A percentile compares a stretch with the other conserved stretches of the same genome.
These are phyloP conservation scores for Diglossa cyanea DNA, from an alignment of 2,797 vertebrate genomes.

Conservation along the genomic window DNA sequence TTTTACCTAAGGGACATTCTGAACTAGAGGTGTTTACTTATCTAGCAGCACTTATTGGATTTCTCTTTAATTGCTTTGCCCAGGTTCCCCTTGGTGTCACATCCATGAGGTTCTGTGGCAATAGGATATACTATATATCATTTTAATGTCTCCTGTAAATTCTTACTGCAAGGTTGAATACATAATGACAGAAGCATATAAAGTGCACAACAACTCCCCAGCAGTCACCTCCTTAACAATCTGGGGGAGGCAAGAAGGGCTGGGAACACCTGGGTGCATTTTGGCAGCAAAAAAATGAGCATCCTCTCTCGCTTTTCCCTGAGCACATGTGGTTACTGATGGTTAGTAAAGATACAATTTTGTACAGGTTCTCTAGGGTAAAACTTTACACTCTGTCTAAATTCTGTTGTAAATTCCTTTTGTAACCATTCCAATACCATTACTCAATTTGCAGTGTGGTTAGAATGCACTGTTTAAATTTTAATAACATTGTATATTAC, in stretches of 20 bases:
- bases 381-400: not conserved
- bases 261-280: not conserved
- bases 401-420: not conserved
- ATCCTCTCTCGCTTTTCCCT: rapidly evolving
- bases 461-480: not conserved
- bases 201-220: not conserved
- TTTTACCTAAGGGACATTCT: not conserved
- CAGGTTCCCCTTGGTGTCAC: not conserved
- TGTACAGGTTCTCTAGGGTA: not conserved
- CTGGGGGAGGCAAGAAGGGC: not conserved
- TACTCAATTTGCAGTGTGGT: not conserved
- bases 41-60: not conserved
- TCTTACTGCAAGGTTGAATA: not conserved
- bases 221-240: not conserved
- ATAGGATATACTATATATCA: not conserved
- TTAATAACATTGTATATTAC: not conserved
- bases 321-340: not conserved
- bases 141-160: not conserved
- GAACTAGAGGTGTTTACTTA: not conserved
- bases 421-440: not conserved
- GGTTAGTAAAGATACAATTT: not conserved
- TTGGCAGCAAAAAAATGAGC: not conserved
- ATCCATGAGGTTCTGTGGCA: not conserved
- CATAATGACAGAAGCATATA: not conserved
- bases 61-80: not conserved